These are phyloP conservation scores for Syngnathus rostellatus DNA, from an alignment of 2,797 vertebrate genomes.

Conservation along the genomic window DNA sequence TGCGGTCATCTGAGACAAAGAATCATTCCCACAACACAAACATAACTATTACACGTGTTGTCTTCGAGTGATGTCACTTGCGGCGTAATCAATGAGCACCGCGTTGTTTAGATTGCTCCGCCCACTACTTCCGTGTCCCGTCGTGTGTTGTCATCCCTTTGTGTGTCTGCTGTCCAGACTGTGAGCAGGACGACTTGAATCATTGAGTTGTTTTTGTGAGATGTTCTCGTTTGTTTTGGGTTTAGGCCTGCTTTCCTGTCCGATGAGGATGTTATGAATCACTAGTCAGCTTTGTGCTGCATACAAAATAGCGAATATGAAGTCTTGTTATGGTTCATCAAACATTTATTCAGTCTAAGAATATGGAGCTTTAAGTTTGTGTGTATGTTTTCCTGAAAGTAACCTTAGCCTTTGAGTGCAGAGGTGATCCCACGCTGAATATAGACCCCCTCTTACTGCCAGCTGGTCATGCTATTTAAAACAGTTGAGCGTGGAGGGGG, in stretches of 20 bases:
- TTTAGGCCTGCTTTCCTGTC: conserved; percentile 25
- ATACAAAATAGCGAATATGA: conserved; percentile 4
- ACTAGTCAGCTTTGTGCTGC: conserved; percentile 8
- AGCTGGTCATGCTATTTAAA: conserved; percentile 76
- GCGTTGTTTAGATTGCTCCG: conserved; percentile 21
- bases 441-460: conserved; percentile 64
- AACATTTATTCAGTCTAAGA: conserved; percentile 31
- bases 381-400: conserved; percentile 37
- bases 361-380: conserved; percentile 25
- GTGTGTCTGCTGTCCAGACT: conserved; percentile 44
- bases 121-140: conserved; percentile 36
- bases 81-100: neutral
- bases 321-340: conserved; percentile 17
- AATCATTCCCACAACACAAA: too few relatives aligned
- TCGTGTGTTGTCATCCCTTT: conserved; percentile 32
- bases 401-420: conserved; percentile 61
- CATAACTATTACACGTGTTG: too few relatives aligned
- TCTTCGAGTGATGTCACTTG: neutral
- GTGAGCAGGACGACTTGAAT: conserved; percentile 50
- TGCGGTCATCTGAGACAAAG: too few relatives aligned
- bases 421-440: conserved; percentile 73
- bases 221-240: conserved; percentile 50
- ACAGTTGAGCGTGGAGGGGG: conserved; percentile 30
- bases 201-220: conserved; percentile 29
- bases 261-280: conserved; percentile 7